These are phyloP conservation scores for Lasius fuliginosus DNA, from an alignment of 2,888 invertebrate species.

Conservation along the genomic window DNA sequence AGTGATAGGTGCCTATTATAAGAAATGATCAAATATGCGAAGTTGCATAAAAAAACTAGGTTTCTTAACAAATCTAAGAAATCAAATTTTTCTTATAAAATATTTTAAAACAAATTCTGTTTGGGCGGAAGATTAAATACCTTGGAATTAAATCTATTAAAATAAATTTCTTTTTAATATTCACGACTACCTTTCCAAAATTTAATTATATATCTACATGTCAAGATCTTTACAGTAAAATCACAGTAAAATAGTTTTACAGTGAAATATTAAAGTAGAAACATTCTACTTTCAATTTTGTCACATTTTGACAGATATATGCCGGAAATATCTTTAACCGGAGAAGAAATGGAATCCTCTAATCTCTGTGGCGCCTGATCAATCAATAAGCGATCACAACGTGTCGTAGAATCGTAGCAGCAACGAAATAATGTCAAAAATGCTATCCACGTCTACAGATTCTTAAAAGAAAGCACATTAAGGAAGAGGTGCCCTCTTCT, in stretches of 20 bases:
- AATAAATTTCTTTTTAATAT: too few species aligned
- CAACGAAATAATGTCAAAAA: constrained; percentile 19
- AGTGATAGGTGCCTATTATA: neutral
- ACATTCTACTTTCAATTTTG: neutral
- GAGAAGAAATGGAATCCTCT: too few species aligned
- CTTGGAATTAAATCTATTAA: too few species aligned
- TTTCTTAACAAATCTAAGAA: neutral
- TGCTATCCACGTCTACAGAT: constrained; percentile 59
- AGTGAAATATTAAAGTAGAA: neutral
- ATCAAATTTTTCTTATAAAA: neutral
- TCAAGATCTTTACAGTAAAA: too few species aligned
- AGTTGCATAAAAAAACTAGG: neutral
- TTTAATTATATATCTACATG: too few species aligned
- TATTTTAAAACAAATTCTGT: neutral
- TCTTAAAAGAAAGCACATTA: constrained; percentile 39
- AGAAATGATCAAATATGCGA: neutral
- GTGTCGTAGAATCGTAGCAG: neutral
- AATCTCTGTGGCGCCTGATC: neutral
- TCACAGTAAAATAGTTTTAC: neutral
- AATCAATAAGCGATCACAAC: neutral
- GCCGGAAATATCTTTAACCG: neutral
- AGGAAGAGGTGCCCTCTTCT: constrained; percentile 35
- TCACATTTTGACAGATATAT: neutral
- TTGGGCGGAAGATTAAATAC: neutral
- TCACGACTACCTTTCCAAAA: too few species aligned